A percentile compares a stretch with the other conserved stretches of the same genome.
Evolutionary conservation across 92 coral and sea anemone genomes (phyloP).

Genomic region (Blastomussa wellsi): DNA sequence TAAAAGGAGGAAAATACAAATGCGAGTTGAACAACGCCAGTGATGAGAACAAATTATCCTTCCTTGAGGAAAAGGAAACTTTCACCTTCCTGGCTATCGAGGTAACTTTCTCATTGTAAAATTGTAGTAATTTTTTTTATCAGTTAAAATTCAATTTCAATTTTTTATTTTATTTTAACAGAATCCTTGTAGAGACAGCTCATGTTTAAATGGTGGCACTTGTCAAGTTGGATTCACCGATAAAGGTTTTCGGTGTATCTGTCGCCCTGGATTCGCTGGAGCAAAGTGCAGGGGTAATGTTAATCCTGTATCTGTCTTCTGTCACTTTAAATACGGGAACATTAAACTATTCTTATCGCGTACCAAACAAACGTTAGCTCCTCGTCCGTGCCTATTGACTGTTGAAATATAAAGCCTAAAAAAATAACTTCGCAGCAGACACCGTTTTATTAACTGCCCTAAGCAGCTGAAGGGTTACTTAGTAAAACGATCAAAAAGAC

Average conservation of each 20-base stretch:
- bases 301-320: neutral
- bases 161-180: neutral
- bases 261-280: neutral
- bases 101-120: neutral
- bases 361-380: too few species aligned
- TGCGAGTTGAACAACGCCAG: conserved; percentile 13
- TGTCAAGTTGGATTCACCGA: conserved; percentile 15
- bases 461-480: too few species aligned
- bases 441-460: too few species aligned
- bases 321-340: neutral
- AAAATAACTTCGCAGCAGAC: too few species aligned
- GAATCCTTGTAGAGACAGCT: neutral
- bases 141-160: neutral
- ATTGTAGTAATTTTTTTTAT: neutral
- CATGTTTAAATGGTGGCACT: neutral
- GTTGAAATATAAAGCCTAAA: too few species aligned
- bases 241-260: neutral
- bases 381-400: too few species aligned
- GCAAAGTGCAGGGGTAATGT: neutral
- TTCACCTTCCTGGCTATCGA: neutral
- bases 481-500: too few species aligned
- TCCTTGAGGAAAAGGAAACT: neutral
- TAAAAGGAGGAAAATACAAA: neutral
- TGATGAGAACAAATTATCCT: neutral
- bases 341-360: too few species aligned